These are phyloP conservation scores for Solea senegalensis DNA, from an alignment of 2,113 vertebrate species.

Conservation along the genomic window DNA sequence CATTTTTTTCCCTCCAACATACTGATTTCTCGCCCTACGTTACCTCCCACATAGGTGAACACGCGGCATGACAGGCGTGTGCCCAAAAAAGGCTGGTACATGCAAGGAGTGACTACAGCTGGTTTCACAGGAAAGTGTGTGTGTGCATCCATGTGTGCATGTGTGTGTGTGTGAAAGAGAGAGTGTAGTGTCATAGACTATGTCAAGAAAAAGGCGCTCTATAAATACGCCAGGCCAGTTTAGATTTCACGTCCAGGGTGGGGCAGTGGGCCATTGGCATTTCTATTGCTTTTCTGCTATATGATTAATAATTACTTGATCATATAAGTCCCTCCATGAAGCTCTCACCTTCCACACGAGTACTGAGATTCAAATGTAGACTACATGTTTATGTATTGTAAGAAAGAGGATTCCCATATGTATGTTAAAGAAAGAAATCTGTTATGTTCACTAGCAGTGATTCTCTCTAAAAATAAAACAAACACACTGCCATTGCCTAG, in stretches of 20 bases:
- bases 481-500: slow-evolving; percentile 76
- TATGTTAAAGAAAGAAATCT: slow-evolving; percentile 54
- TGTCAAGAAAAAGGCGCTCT: slow-evolving; percentile 66
- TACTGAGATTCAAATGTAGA: background rate
- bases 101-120: slow-evolving; percentile 58
- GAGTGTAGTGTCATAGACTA: slow-evolving; percentile 72
- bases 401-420: slow-evolving; percentile 6
- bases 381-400: slow-evolving; percentile 31
- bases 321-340: background rate
- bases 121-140: slow-evolving; percentile 45
- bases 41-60: slow-evolving; percentile 48
- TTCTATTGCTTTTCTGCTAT: slow-evolving; percentile 26
- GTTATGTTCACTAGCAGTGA: slow-evolving; percentile 68
- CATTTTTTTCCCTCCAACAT: background rate
- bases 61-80: slow-evolving; percentile 65
- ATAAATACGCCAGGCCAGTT: slow-evolving; percentile 69
- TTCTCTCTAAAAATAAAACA: slow-evolving; percentile 83
- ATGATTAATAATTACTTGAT: background rate
- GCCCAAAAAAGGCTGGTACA: slow-evolving; percentile 78
- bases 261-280: slow-evolving; percentile 72
- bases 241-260: slow-evolving; percentile 70
- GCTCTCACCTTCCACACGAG: background rate
- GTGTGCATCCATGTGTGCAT: background rate
- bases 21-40: slow-evolving; percentile 25
- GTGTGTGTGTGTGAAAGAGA: slow-evolving; percentile 26